Evolutionary conservation across 2,888 invertebrate species (phyloP).

Genomic region (Limnephilus auricula): DNA sequence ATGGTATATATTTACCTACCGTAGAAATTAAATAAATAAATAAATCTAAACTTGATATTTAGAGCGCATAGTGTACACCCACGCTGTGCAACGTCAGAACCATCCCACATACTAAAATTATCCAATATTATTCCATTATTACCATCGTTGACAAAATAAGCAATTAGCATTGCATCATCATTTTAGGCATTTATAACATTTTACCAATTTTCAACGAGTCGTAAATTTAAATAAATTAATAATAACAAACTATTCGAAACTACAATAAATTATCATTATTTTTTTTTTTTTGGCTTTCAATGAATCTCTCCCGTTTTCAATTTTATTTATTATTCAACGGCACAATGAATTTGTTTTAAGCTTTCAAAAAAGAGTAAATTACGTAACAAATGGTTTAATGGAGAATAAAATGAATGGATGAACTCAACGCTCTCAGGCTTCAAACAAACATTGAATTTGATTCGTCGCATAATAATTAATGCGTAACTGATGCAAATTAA

Average conservation of each 20-base stretch:
- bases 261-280: background rate
- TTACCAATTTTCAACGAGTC: background rate
- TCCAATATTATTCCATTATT: too few species aligned
- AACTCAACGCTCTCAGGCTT: background rate
- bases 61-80: too few species aligned
- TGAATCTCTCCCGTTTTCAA: background rate
- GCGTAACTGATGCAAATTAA: slow-evolving; percentile 44
- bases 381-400: background rate
- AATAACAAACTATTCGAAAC: background rate
- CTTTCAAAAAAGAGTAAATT: background rate
- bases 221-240: background rate
- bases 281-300: background rate
- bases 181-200: too few species aligned
- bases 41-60: too few species aligned
- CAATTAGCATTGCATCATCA: too few species aligned
- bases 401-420: background rate
- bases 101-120: too few species aligned
- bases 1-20: too few species aligned
- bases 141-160: too few species aligned
- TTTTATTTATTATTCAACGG: background rate
- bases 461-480: slow-evolving; percentile 34
- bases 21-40: too few species aligned
- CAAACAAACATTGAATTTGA: slow-evolving; percentile 35
- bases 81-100: too few species aligned
- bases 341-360: background rate